These are phyloP conservation scores for Sebastes vulpes DNA, from an alignment of 2,797 vertebrate genomes.

Conservation along the genomic window DNA sequence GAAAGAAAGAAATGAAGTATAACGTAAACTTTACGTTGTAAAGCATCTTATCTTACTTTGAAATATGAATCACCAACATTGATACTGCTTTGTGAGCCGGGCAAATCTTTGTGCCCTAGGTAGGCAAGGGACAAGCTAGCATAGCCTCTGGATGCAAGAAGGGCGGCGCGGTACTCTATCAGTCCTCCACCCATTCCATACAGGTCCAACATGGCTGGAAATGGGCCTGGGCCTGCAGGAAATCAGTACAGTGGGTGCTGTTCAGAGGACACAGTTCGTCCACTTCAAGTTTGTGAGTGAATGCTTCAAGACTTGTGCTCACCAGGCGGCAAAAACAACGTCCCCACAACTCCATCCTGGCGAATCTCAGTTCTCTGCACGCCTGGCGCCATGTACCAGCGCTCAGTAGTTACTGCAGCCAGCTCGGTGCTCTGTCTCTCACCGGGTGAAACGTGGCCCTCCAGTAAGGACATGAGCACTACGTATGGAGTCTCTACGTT, in stretches of 20 bases:
- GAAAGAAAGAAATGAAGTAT: neutral
- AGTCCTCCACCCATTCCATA: conserved; percentile 88
- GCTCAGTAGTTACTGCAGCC: conserved; percentile 74
- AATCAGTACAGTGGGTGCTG: neutral
- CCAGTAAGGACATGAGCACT: conserved; percentile 79
- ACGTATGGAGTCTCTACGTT: conserved; percentile 73
- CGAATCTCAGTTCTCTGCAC: conserved; percentile 79
- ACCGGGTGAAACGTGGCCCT: conserved; percentile 73
- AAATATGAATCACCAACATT: conserved; percentile 76
- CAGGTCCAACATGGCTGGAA: conserved; percentile 89
- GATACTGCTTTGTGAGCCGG: conserved; percentile 46
- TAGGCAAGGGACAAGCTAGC: conserved; percentile 86
- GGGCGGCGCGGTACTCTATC: conserved; percentile 86
- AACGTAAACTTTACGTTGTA: neutral
- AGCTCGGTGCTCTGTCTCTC: conserved; percentile 42
- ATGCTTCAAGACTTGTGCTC: conserved; percentile 29
- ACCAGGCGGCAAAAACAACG: conserved; percentile 87
- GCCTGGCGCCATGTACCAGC: conserved; percentile 83
- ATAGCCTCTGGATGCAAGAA: conserved; percentile 87
- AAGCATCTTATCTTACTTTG: conserved; percentile 44
- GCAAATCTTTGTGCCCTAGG: conserved; percentile 87
- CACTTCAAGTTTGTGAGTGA: neutral
- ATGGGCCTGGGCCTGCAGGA: conserved; percentile 86
- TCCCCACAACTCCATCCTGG: conserved; percentile 82
- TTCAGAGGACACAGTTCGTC: neutral